Conservation (phyloP, 2,113 vertebrate genomes). For the Microtus montanus region DNA sequence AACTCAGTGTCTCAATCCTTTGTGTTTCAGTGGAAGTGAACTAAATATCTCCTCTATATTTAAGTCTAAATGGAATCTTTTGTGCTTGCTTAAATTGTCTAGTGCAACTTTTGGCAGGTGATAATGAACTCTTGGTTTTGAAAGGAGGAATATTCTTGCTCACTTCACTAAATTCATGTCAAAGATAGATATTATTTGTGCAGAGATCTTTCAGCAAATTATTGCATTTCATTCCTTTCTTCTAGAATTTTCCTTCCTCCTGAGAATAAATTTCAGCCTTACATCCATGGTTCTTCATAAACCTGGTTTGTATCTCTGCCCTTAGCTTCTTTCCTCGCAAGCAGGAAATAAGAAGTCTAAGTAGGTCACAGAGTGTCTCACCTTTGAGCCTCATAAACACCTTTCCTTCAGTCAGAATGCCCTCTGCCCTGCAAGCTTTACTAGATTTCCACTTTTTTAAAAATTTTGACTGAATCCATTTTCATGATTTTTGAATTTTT, state of each 20-base stretch:
- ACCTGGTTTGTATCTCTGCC: background rate
- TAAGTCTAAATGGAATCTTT: background rate
- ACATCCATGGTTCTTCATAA: background rate
- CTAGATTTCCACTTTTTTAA: background rate
- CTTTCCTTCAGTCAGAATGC: background rate
- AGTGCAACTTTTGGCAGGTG: background rate
- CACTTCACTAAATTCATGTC: slow-evolving; percentile 68
- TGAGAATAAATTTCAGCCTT: background rate
- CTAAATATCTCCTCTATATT: background rate
- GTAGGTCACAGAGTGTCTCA: background rate
- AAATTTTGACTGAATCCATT: background rate
- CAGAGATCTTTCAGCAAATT: background rate
- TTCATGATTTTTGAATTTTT: background rate
- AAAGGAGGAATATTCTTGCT: slow-evolving; percentile 44
- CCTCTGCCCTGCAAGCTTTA: background rate
- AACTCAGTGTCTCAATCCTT: background rate
- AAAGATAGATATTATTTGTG: background rate
- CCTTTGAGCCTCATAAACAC: background rate
- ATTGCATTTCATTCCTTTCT: background rate
- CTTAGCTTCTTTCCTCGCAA: background rate
- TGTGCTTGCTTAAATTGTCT: background rate
- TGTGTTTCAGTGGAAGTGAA: background rate
- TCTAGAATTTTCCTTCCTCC: background rate
- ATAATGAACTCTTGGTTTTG: slow-evolving; percentile 38
- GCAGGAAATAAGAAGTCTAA: background rate